Base-by-base conservation (phyloP, 2,888 invertebrate genomes). In the Trissoscelio sp. region DNA sequence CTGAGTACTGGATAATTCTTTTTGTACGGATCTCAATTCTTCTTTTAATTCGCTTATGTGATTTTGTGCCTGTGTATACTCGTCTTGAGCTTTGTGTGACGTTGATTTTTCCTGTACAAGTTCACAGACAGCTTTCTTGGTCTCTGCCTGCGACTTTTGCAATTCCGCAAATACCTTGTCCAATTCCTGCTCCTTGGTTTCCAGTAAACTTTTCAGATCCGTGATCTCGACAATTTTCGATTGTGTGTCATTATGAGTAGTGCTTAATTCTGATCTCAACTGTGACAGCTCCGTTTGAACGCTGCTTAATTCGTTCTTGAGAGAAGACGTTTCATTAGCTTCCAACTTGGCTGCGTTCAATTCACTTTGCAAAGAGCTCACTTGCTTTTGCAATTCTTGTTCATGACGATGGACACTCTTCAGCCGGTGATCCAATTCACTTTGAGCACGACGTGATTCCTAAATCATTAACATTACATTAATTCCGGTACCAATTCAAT, bases 381-480 rank as follows among this genome's bases (percentile, higher is more conserved):
- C 73, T 81, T 91, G 89, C 62, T 91, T 92, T 16, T 94, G 93
- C 53, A 94, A 88, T 57, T 94, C 94, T 82, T 94, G 93, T 86
- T 94, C 93, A 83, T 93, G 93, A 86, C 89, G 92, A 88, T 93
- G 93, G 55, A 92, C 91, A 48, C 92, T 88, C 74, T 90, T 88
- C 5, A 92, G 84, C 84, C 93, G 92, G 84, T 92, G 93, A 83
- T 94, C 94, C 79, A 94, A 85, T 66, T 94, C 94, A 31, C 89
- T 89, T 86, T 91, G 92, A 4, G 91, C 91, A 69, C 92, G 92
- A 83, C 92, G 92, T 9, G 93, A 92, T 83, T 94, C 94, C 94
- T 94, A 85, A 58, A 70, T 60, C 1, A 22, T 16, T n/a, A 67
- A 69, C 1, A 24, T 44, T 62, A 7, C 16, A 42, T 14, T 42